Percentiles rank a stretch among this genome's conserved stretches.
Conservation (phyloP, 2,797 vertebrate genomes). For the Sebastes ruberrimus region DNA sequence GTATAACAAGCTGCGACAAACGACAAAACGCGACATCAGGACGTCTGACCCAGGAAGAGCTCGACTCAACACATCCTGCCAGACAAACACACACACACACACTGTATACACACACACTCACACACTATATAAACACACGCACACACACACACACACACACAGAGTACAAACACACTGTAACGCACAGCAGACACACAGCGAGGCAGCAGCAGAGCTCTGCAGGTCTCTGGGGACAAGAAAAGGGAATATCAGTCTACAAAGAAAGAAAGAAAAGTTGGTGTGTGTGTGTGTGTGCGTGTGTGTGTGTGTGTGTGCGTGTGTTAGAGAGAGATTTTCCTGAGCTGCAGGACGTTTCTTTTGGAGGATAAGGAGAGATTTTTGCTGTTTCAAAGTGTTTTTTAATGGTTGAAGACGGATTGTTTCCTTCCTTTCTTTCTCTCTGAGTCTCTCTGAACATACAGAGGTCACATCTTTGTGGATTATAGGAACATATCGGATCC, state of each 20-base stretch:
- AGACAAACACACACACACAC: neutral
- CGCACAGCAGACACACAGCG: neutral
- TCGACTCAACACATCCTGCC: constrained; percentile 13
- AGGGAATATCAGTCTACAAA: constrained; percentile 47
- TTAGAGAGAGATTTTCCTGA: constrained; percentile 38
- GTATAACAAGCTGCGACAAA: constrained; percentile 44
- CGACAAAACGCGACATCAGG: constrained; percentile 49
- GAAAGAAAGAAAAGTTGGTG: constrained; percentile 62
- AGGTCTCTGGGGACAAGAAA: constrained; percentile 50
- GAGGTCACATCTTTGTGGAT: neutral
- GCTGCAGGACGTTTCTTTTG: constrained; percentile 50
- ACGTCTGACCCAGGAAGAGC: constrained; percentile 36
- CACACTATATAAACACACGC: neutral
- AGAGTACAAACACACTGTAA: neutral
- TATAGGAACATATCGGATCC: neutral
- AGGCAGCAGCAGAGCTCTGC: constrained; percentile 45
- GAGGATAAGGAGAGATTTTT: constrained; percentile 49
- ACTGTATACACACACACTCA: neutral
- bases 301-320: constrained; percentile 2
- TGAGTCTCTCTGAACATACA: neutral
- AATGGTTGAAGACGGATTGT: neutral
- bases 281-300: neutral
- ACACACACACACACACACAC: constrained; percentile 13
- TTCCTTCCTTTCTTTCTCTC: neutral
- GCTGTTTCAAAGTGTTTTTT: constrained; percentile 43